Percentiles rank a stretch among this genome's conserved stretches.
Evolutionary conservation across 2,888 invertebrate genomes (phyloP).

Genomic region (Creontiades dilutus): DNA sequence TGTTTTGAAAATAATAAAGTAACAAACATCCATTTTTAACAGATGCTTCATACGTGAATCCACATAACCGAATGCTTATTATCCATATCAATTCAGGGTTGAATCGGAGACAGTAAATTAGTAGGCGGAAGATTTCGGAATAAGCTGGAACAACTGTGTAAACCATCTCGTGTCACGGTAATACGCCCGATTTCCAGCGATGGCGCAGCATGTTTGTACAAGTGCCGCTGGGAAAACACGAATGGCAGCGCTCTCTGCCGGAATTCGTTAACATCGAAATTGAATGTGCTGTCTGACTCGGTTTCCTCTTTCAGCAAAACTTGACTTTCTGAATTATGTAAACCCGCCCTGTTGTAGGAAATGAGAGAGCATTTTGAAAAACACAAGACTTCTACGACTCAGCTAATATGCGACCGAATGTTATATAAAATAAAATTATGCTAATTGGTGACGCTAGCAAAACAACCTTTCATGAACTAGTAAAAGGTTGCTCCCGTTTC

Average conservation of each 20-base stretch:
- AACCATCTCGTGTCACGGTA: neutral
- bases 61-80: neutral
- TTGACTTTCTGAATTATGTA: too few relatives aligned
- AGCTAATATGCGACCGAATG: too few relatives aligned
- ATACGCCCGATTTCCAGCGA: neutral
- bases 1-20: too few relatives aligned
- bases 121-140: neutral
- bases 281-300: neutral
- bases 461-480: too few relatives aligned
- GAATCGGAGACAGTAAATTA: neutral
- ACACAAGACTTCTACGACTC: too few relatives aligned
- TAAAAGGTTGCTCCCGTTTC: too few relatives aligned
- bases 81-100: neutral
- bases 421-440: too few relatives aligned
- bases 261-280: constrained; percentile 14
- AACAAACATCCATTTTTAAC: too few relatives aligned
- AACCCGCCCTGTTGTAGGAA: too few relatives aligned
- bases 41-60: neutral
- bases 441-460: too few relatives aligned
- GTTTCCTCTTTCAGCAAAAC: neutral
- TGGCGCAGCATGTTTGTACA: neutral
- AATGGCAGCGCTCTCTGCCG: neutral
- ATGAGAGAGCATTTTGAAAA: too few relatives aligned
- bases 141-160: constrained; percentile 15
- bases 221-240: neutral